These are phyloP conservation scores for Parelbella ahira DNA, from an alignment of 2,888 invertebrate species.

Conservation along the genomic window DNA sequence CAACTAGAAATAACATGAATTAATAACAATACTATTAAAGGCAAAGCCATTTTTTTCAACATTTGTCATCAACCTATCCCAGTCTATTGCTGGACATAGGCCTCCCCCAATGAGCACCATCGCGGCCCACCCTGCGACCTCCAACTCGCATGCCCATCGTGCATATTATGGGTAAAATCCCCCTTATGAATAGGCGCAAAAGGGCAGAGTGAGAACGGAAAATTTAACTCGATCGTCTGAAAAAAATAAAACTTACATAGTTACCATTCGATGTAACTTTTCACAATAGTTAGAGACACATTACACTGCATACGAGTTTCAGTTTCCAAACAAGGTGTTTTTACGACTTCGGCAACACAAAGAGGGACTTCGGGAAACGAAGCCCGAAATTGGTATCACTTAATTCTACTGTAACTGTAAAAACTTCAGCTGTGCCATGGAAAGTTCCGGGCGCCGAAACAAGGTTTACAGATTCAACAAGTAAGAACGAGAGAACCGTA, in stretches of 20 bases:
- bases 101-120: too few species aligned
- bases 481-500: conserved; percentile 18
- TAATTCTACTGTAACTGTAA: conserved; percentile 23
- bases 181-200: too few species aligned
- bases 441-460: conserved; percentile 14
- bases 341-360: conserved; percentile 20
- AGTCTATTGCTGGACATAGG: too few species aligned
- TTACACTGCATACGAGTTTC: conserved; percentile 10
- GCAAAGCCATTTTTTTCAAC: too few species aligned
- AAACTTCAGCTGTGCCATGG: conserved; percentile 15
- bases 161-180: too few species aligned
- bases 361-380: conserved; percentile 15
- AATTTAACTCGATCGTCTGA: background rate
- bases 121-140: too few species aligned
- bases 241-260: conserved; percentile 4
- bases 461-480: conserved; percentile 19
- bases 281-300: conserved; percentile 11
- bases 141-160: too few species aligned
- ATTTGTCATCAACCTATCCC: too few species aligned
- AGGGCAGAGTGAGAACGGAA: conserved; percentile 5
- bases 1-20: too few species aligned
- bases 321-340: conserved; percentile 18
- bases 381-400: conserved; percentile 22
- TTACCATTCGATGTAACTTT: background rate
- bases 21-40: too few species aligned